Evolutionary conservation across 2,797 vertebrate genomes (phyloP).

Genomic region (Balearica regulorum): DNA sequence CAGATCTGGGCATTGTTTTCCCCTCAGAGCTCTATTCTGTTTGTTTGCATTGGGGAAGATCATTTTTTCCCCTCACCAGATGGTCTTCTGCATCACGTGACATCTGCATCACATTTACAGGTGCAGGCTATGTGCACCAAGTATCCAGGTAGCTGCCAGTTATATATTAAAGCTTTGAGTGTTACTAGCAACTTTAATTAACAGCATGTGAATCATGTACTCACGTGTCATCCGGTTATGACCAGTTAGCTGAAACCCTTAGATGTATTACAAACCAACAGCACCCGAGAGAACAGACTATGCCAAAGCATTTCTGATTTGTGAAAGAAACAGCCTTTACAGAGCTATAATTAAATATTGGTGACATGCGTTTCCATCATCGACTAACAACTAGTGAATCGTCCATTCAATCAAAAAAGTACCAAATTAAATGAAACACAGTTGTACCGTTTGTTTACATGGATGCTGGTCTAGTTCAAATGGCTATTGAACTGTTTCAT

Average conservation of each 20-base stretch:
- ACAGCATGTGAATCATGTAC: neutral
- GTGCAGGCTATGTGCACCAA: neutral
- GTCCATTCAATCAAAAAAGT: neutral
- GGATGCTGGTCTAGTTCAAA: neutral
- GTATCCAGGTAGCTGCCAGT: conserved; percentile 18
- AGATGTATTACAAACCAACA: neutral
- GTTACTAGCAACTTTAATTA: conserved; percentile 46
- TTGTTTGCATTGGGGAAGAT: neutral
- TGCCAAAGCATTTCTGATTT: conserved; percentile 6
- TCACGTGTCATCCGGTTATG: neutral
- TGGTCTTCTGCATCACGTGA: neutral
- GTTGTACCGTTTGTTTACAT: neutral
- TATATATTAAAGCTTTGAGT: neutral
- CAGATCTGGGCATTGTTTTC: neutral
- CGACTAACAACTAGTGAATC: neutral
- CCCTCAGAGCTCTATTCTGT: neutral
- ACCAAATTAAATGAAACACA: neutral
- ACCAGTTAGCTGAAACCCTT: neutral
- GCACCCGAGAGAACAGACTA: neutral
- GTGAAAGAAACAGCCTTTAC: neutral
- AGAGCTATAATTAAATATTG: neutral
- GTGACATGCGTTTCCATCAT: neutral
- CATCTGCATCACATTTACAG: neutral
- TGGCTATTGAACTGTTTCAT: neutral
- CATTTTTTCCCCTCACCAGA: neutral